Base-by-base conservation (phyloP, 2,888 invertebrate species). In the Drosophila dives region DNA sequence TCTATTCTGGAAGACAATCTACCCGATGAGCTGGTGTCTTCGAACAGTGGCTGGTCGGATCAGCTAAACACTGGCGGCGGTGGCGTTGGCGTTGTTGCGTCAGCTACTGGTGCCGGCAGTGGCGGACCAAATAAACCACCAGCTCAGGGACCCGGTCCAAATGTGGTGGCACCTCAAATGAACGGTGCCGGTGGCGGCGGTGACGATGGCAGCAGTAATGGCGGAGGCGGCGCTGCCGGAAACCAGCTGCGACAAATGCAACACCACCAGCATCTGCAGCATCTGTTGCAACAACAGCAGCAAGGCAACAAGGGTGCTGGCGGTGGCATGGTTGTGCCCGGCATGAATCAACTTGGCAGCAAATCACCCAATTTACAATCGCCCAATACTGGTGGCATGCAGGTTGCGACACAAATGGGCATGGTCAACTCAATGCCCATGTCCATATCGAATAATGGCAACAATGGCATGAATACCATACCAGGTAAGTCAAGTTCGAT, bases 331-430 rank as follows among this genome's bases (percentile, higher is more conserved):
- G 91, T 92, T 61, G 92, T 91, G 85, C 94, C 96, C 92, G 95
- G 95, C 59, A 95, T 96, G 93, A 96, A 95, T 91, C 95, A 95
- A 90, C 94, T 97, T 92, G 96, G 96, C 77, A 97, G 95, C 93
- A 97, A 97, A 93, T 97, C 96, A 93, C 97, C 97, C 77, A 97
- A 96, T 92, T 94, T 97, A 92, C 97, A 97, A 93, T 97, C 97
- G 64, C 97, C 97, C 67, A 97, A 97, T 55, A 97, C 97, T 91
- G 96, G 96, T 75, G 95, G 96, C 81, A 92, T 96, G 68, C 97
- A 97, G 93, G 81, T 78, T 54, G 81, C 86, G 48, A 96, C 97
- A 84, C 96, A 96, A 81, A 96, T 97, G 93, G 94, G 94, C 67
- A 94, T 95, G 82, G 95, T 94, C 7, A 95, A 95, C 88, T 94